Evolutionary conservation across 2,797 vertebrate genomes (phyloP).

Genomic region (Chromobotia macracanthus): DNA sequence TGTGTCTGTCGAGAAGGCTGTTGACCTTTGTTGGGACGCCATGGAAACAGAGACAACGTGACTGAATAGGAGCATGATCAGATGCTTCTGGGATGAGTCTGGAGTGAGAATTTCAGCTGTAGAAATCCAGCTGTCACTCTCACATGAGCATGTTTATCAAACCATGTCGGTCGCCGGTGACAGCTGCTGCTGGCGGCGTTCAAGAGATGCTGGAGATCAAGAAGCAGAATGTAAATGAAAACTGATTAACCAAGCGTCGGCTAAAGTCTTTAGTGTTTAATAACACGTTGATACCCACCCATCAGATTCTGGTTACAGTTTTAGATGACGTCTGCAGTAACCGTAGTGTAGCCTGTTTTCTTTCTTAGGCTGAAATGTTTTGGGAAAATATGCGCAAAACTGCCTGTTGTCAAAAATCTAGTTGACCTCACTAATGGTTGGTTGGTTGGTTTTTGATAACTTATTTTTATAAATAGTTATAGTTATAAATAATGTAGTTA

Average conservation of each 20-base stretch:
- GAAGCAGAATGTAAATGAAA: slow-evolving; percentile 1
- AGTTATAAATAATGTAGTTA: too few species aligned
- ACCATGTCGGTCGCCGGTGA: neutral
- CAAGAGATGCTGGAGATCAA: slow-evolving; percentile 11
- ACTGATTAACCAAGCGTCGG: slow-evolving; percentile 13
- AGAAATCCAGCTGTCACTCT: slow-evolving; percentile 24
- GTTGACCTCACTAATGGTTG: too few species aligned
- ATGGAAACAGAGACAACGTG: slow-evolving; percentile 67
- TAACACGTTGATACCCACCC: too few species aligned
- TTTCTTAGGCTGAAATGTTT: too few species aligned
- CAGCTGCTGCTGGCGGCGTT: slow-evolving; percentile 5
- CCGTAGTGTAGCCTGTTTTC: too few species aligned
- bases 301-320: too few species aligned
- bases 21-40: slow-evolving; percentile 70
- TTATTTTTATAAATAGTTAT: too few species aligned
- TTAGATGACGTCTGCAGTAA: too few species aligned
- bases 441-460: too few species aligned
- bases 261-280: neutral
- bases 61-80: slow-evolving; percentile 36
- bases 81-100: slow-evolving; percentile 42
- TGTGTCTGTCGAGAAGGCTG: slow-evolving; percentile 68
- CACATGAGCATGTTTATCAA: slow-evolving; percentile 27
- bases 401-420: too few species aligned
- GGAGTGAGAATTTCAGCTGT: neutral
- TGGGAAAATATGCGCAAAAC: too few species aligned